Conservation (phyloP, 2,888 invertebrate genomes). For the Tetragonisca angustula region DNA sequence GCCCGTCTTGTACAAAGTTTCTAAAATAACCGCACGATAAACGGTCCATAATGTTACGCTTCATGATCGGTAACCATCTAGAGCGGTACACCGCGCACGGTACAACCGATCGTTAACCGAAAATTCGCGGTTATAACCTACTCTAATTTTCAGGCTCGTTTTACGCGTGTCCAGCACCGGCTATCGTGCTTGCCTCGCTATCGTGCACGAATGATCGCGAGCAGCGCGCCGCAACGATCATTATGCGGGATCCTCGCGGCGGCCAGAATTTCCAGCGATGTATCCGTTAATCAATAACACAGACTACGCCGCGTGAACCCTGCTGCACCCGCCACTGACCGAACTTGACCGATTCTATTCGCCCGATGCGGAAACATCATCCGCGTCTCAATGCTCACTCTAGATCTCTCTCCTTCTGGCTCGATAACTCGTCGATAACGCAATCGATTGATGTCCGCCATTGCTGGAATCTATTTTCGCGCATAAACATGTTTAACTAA, state of each 20-base stretch:
- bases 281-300: conserved; percentile 36
- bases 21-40: conserved; percentile 35
- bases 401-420: neutral
- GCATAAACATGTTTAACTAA: neutral
- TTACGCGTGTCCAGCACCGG: neutral
- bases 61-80: conserved; percentile 39
- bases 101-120: conserved; percentile 52
- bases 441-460: neutral
- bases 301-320: neutral
- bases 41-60: conserved; percentile 47
- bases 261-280: neutral
- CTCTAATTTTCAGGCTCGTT: conserved; percentile 54
- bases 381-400: neutral
- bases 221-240: conserved; percentile 14
- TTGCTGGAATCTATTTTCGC: neutral
- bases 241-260: conserved; percentile 19
- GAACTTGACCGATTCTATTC: conserved; percentile 21
- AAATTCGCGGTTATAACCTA: conserved; percentile 42
- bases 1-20: conserved; percentile 21
- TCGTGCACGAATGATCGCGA: conserved; percentile 21
- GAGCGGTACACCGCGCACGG: conserved; percentile 17
- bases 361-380: neutral
- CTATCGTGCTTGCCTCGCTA: neutral
- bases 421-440: neutral
- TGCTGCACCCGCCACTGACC: neutral